phyloP scores from a whole-genome alignment of 2,888 invertebrate species.

The Zelleria hepariella region DNA sequence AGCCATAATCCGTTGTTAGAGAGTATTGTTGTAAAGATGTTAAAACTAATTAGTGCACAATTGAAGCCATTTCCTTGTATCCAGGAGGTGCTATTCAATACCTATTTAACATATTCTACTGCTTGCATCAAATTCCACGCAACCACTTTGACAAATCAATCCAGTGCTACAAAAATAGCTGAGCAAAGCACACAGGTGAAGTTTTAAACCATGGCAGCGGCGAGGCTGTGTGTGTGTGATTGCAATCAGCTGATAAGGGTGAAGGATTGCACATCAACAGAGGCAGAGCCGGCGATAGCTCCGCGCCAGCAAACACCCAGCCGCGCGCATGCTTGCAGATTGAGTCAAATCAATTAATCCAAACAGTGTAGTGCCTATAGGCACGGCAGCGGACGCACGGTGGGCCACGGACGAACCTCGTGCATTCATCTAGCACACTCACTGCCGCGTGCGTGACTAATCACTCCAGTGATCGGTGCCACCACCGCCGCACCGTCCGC shows the following conservation, averaged over 20 bases:
- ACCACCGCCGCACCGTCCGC: background rate
- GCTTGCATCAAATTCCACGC: background rate
- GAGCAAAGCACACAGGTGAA: background rate
- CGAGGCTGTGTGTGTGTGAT: slow-evolving; percentile 19
- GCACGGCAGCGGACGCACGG: slow-evolving; percentile 9
- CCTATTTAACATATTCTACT: background rate
- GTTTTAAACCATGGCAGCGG: background rate
- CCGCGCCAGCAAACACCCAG: slow-evolving; percentile 23
- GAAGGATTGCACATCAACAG: slow-evolving; percentile 4
- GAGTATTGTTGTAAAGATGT: too few relatives aligned
- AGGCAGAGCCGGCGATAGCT: background rate
- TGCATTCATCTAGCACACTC: background rate
- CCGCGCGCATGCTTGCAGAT: slow-evolving; percentile 48
- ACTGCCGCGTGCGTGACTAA: slow-evolving; percentile 14
- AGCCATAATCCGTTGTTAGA: too few relatives aligned
- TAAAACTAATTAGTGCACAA: too few relatives aligned
- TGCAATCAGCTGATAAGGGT: slow-evolving; percentile 65
- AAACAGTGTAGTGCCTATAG: slow-evolving; percentile 8
- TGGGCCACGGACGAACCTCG: background rate
- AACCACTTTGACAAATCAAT: background rate
- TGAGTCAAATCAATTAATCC: slow-evolving; percentile 51
- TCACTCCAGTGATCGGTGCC: slow-evolving; percentile 13
- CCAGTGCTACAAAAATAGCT: background rate
- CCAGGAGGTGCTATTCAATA: background rate
- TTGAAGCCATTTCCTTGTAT: background rate